Evolutionary conservation across 2,888 invertebrate genomes (phyloP), one percentile per base, ranked within the genome.

Genomic region (Leucania comma): DNA sequence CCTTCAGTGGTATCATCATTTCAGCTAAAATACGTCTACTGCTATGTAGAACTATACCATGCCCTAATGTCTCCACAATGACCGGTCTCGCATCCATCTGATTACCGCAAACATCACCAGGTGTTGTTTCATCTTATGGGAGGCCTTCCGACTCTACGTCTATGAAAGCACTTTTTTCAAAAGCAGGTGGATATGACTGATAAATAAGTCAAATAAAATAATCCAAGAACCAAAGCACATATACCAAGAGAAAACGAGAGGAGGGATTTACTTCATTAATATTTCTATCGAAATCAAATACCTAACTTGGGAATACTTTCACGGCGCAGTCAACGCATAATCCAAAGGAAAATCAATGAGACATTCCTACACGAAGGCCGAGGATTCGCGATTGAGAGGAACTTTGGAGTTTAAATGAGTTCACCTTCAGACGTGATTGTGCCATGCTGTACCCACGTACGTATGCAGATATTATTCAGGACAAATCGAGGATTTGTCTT

Each of bases 301-400:
- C 88, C 86, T 78, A 60, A 93, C 89, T 93, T 91, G 86, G 83
- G 85, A 92, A 95, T 95, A 94, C 92, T 94, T 95, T 87, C 94
- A 94, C 93, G 93, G 82, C 80, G 76, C 84, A 80, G 80, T 84
- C 80, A 85, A 85, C 88, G 90, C 88, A 91, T 91, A 92, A 92
- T 90, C 89, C 88, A 84, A 85, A 84, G 83, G 89, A 86, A 90
- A 93, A 93, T 92, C 93, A 92, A 93, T 92, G 90, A 88, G 87
- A 86, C 89, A 93, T 93, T 93, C 93, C 91, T 87, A 88, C 93
- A 93, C 92, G 93, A 78, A 87, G 74, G 80, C 75, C 76, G 89
- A 87, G 88, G 89, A 89, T 86, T 87, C 86, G 79, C 86, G 88
- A 87, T 90, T 87, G 86, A 86, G 84, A 80, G 77, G 87, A 89